Evolutionary conservation across 2,797 vertebrate genomes (phyloP), one percentile per base, ranked within the genome.

Genomic region (Labroides dimidiatus): DNA sequence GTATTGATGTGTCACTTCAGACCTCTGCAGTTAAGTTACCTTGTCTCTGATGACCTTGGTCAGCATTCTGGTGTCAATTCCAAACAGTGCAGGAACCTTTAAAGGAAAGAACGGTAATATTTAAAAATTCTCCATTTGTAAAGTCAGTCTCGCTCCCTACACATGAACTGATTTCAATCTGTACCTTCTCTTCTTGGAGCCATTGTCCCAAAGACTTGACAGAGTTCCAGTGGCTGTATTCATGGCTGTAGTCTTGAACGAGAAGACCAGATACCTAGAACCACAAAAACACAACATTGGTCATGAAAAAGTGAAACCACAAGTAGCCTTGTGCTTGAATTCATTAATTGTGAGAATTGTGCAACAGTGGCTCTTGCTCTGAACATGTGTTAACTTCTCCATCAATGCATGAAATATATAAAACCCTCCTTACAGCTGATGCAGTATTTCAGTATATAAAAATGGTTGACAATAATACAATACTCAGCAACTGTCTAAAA

Each of bases 181-280:
- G 57, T 59, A 98, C 97, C 95, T 96, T 94, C 71, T 99, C 96
- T 70, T 98, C 96, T 21, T 95, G 91, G 9, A 99, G 81, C 97
- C 97, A 99, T 36, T 97, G 91, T 48, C 92, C 93, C 57, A 99
- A 85, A 78, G 95, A 96, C 84, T 94, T 97, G 23, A 93, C 93
- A 11, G 97, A 96, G 89, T 94, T 95, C 97, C 97, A 98, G 89
- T 99, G 97, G 84, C 95, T 97, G 82, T 95, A 97, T 14, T 98
- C 95, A 0, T 93, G 78, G 73, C 95, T 98, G 69, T 98, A 99
- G 89, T 94, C 96, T 78, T 96, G 94, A 75, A 98, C 97, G 82
- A 99, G 82, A 55, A 99, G 91, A 69, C 96, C 97, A 20, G 97
- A 96, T 55, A 96, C 95, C 97, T 99, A 53, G 0, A 80, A 43